These are phyloP conservation scores for Leucophenga maculata DNA, from an alignment of 2,888 invertebrate genomes.

Conservation along the genomic window DNA sequence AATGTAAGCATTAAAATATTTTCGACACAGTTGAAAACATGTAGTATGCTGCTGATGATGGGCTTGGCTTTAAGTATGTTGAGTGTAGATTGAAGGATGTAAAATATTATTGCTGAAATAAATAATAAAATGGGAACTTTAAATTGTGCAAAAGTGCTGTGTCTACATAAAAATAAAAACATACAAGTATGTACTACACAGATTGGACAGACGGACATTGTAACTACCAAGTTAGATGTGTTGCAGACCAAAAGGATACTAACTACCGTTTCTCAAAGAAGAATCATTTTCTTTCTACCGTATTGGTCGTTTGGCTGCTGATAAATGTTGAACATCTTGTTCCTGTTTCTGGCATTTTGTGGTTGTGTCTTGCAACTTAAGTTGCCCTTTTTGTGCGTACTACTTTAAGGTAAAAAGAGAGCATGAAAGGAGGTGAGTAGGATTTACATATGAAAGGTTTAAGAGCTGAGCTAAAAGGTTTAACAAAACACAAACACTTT, in stretches of 20 bases:
- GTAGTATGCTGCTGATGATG: not conserved
- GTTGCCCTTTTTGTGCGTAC: not conserved
- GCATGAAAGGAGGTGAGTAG: not conserved
- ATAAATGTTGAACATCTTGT: not conserved
- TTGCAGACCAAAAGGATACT: not conserved
- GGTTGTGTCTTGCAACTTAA: not conserved
- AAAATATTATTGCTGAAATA: not conserved
- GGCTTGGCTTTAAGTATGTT: not conserved
- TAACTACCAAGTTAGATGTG: not conserved
- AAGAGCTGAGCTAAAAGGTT: constrained; percentile 6
- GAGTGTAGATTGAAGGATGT: no score
- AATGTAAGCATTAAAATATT: constrained; percentile 40
- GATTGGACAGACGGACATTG: not conserved
- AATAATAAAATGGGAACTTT: constrained; percentile 34
- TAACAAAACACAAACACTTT: not conserved
- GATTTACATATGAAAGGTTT: constrained; percentile 23
- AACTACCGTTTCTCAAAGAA: no score
- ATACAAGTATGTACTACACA: not conserved
- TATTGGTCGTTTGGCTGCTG: no score
- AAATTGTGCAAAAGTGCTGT: constrained; percentile 18
- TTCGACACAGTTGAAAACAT: constrained; percentile 25
- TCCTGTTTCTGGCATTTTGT: constrained; percentile 8
- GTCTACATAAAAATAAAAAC: constrained; percentile 33
- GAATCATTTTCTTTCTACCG: no score
- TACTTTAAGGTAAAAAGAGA: not conserved